Base-by-base conservation (phyloP, 2,888 invertebrate genomes). In the Callimorpha dominula region DNA sequence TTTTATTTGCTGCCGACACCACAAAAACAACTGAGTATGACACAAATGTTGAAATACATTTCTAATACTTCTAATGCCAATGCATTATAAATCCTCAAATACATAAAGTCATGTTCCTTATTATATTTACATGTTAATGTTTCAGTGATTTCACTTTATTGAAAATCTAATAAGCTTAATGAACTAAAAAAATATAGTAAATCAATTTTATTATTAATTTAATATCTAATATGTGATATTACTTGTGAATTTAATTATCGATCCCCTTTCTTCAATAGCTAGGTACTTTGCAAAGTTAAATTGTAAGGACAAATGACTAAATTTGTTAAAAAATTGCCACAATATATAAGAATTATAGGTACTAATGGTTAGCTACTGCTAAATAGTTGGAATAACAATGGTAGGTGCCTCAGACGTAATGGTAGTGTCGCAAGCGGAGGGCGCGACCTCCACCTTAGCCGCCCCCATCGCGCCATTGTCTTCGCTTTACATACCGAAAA, bases 381-480 rank as follows among this genome's bases (percentile, higher is more conserved):
- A 40, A 57, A 46, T 67, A 68, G n/a, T 6, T 57, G 40, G 52
- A 64, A 31, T 71, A 71, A 75, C 73, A 72, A 69, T 73, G 50
- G 66, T 50, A 43, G 69, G 42, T 65, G 31, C 52, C 49, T 42
- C 43, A 52, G 70, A 14, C 68, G 40, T 50, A 15, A 54, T 65
- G 72, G 62, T 17, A 20, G 70, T 76, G 82, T 50, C 69, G 69
- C 50, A 69, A 69, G 80, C 74, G 54, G 20, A 72, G 78, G 68
- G 68, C 75, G 68, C 72, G 72, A 75, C 85, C 84, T 76, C 71
- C 80, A 81, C 84, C 84, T 78, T 75, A 66, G 75, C 6, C 54
- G 60, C 60, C 68, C 77, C 50, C 66, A 67, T 70, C 71, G 66
- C 68, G 72, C 78, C 72, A 84, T 84, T 84, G 85, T 84, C 69